phyloP scores from a whole-genome alignment of 2,113 vertebrate species.

The Phyllostomus discolor region DNA sequence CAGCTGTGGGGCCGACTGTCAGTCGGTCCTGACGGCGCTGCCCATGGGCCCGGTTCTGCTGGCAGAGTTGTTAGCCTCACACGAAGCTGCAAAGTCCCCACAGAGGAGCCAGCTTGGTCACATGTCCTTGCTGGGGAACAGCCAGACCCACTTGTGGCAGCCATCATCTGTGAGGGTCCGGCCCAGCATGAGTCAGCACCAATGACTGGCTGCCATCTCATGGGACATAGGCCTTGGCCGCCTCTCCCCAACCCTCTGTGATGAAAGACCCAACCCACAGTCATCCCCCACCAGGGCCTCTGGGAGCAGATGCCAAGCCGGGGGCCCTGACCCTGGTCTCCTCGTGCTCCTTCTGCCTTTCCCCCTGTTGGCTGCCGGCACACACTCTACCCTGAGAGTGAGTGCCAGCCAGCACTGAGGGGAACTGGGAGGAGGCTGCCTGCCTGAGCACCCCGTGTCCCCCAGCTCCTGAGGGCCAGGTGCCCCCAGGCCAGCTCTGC shows the following conservation, averaged over 20 bases:
- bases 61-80: neutral
- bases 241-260: neutral
- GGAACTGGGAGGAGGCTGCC: neutral
- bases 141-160: neutral
- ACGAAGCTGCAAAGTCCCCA: neutral
- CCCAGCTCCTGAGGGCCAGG: neutral
- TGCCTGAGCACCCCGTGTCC: neutral
- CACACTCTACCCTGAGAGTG: neutral
- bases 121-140: neutral
- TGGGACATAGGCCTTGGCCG: neutral
- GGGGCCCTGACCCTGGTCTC: neutral
- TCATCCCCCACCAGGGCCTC: neutral
- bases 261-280: neutral
- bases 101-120: neutral
- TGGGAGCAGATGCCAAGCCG: neutral
- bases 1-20: neutral
- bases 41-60: neutral
- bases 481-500: neutral
- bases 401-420: neutral
- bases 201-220: neutral
- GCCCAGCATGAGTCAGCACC: neutral
- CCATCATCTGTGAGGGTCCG: neutral
- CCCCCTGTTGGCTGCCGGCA: neutral
- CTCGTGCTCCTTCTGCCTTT: accelerated
- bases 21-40: accelerated